These are phyloP conservation scores for Coptotermes formosanus DNA, from an alignment of 1,140 invertebrate species.

Conservation along the genomic window DNA sequence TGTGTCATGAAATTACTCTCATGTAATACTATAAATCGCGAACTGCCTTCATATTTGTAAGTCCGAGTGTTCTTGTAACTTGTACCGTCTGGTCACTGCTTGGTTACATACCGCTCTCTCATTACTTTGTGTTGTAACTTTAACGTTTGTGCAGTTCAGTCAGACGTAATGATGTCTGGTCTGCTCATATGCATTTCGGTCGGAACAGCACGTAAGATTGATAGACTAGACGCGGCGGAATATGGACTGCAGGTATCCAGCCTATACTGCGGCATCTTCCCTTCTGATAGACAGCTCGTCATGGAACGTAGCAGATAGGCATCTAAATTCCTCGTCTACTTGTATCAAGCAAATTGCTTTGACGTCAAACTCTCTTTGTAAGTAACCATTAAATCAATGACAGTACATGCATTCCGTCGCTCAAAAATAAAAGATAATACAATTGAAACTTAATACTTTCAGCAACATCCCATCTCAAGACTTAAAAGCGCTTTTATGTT, in stretches of 20 bases:
- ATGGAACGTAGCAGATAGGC: not conserved
- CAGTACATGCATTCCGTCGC: not conserved
- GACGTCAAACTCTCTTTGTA: not conserved
- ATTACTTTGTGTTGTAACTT: too few relatives aligned
- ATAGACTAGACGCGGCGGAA: not conserved
- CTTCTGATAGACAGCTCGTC: constrained; percentile 3
- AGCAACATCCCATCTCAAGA: not conserved
- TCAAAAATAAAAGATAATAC: not conserved
- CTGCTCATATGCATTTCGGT: not conserved
- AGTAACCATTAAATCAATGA: constrained; percentile 3
- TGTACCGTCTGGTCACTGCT: too few relatives aligned
- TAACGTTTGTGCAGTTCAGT: too few relatives aligned
- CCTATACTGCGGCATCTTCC: not conserved
- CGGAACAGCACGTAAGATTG: not conserved
- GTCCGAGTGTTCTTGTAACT: too few relatives aligned
- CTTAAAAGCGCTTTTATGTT: not conserved
- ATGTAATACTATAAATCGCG: too few relatives aligned
- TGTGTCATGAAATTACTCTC: too few relatives aligned
- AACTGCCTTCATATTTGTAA: too few relatives aligned
- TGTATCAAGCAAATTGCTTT: constrained; percentile 13
- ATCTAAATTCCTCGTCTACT: not conserved
- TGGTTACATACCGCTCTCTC: too few relatives aligned
- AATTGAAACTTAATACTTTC: not conserved
- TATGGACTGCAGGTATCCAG: not conserved
- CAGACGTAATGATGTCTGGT: not conserved